Evolutionary conservation across 2,797 vertebrate species (phyloP).

Genomic region (Eremophila alpestris): DNA sequence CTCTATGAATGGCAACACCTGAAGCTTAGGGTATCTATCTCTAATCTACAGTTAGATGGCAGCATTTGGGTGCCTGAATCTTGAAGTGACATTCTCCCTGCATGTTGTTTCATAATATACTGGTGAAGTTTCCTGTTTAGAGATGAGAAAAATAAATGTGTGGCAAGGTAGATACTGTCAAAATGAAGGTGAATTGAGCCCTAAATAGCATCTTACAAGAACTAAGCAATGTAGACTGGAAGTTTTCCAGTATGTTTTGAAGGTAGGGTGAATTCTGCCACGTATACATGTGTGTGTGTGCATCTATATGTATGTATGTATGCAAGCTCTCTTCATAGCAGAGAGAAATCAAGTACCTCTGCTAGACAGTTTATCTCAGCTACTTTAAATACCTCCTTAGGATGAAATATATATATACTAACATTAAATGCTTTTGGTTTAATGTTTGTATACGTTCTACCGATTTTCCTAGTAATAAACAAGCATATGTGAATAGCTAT

Average conservation of each 20-base stretch:
- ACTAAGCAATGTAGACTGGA: neutral
- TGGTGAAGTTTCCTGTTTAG: neutral
- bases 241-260: neutral
- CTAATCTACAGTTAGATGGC: neutral
- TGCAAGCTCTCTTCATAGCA: neutral
- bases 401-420: neutral
- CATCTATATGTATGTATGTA: neutral
- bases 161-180: neutral
- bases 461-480: neutral
- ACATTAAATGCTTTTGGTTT: neutral
- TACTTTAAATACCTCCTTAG: neutral
- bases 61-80: neutral
- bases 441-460: neutral
- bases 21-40: neutral
- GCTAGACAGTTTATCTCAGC: neutral
- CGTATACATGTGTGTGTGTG: rapidly evolving
- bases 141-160: neutral
- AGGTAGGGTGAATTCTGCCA: neutral
- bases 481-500: neutral
- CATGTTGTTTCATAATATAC: neutral
- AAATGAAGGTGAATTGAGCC: neutral
- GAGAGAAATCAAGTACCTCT: neutral
- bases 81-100: neutral
- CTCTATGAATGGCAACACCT: neutral
- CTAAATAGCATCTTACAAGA: neutral